Evolutionary conservation across 1,140 invertebrate genomes (phyloP).

Genomic region (Frieseomelitta varia): DNA sequence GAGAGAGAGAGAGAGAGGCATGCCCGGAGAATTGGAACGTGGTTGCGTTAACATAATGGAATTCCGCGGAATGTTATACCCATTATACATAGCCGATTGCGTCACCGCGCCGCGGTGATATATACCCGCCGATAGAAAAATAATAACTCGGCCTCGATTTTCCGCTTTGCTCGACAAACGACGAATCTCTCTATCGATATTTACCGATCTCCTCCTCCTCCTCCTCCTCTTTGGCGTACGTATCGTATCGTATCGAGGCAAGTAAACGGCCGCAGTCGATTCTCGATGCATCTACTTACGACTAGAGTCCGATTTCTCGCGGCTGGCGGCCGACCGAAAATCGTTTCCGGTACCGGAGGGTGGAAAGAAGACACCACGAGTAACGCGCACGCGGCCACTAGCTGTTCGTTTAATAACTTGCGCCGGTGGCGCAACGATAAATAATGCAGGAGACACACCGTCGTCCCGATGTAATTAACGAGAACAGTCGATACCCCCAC

Average conservation of each 20-base stretch:
- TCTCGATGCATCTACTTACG: no score
- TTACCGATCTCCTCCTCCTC: neutral
- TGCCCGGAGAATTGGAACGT: constrained; percentile 69
- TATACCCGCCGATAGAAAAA: constrained; percentile 49
- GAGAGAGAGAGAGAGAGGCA: constrained; percentile 19
- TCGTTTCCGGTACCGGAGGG: no score
- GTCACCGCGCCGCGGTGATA: constrained; percentile 52
- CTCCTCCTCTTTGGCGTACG: neutral
- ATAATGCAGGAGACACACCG: constrained; percentile 69
- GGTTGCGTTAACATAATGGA: constrained; percentile 73
- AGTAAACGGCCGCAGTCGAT: neutral
- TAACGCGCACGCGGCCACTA: constrained; percentile 30
- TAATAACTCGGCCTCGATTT: constrained; percentile 55
- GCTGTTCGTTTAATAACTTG: constrained; percentile 68
- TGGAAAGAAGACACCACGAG: no score
- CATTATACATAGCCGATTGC: constrained; percentile 70
- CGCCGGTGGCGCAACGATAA: constrained; percentile 64
- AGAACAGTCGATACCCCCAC: constrained; percentile 65
- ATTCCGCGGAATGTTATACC: constrained; percentile 73
- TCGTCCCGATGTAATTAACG: constrained; percentile 70
- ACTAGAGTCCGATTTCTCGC: neutral
- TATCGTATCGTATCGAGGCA: no score
- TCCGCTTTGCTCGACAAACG: constrained; percentile 40
- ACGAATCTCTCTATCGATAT: neutral
- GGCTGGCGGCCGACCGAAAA: no score